Evolutionary conservation across 2,888 invertebrate genomes (phyloP).

Genomic region (Beris morrisii): DNA sequence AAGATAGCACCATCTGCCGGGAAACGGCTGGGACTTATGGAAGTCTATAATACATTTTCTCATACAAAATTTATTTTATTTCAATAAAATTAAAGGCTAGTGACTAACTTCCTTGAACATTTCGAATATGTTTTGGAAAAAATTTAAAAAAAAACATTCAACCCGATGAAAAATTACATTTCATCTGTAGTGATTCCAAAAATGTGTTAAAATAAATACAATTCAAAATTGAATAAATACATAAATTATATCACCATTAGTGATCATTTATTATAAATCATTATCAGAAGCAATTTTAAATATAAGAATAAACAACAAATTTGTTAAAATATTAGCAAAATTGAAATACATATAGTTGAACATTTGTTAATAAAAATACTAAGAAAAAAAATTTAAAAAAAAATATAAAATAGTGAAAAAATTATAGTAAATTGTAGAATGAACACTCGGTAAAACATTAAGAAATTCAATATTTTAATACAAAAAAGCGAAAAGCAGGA

Average conservation of each 20-base stretch:
- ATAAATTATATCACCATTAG: no score
- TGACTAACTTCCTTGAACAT: slow-evolving; percentile 26
- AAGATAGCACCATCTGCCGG: no score
- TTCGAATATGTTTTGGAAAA: background rate
- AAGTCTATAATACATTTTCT: no score
- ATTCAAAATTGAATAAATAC: no score
- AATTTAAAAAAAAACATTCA: background rate
- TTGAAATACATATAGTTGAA: background rate
- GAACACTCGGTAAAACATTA: background rate
- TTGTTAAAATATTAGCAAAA: background rate
- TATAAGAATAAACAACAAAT: background rate
- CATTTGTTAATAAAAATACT: background rate
- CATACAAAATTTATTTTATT: no score
- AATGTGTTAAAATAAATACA: no score
- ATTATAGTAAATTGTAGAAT: background rate
- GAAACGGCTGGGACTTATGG: no score
- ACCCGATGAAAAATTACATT: background rate
- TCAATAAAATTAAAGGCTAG: slow-evolving; percentile 11
- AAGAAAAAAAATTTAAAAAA: background rate
- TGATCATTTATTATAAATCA: background rate
- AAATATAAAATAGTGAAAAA: background rate
- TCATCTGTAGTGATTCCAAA: background rate
- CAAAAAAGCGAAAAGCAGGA: no score
- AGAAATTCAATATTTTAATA: no score
- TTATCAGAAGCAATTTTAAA: background rate